Evolutionary conservation across 2,113 vertebrate species (phyloP).

Genomic region (Mustela nigripes): DNA sequence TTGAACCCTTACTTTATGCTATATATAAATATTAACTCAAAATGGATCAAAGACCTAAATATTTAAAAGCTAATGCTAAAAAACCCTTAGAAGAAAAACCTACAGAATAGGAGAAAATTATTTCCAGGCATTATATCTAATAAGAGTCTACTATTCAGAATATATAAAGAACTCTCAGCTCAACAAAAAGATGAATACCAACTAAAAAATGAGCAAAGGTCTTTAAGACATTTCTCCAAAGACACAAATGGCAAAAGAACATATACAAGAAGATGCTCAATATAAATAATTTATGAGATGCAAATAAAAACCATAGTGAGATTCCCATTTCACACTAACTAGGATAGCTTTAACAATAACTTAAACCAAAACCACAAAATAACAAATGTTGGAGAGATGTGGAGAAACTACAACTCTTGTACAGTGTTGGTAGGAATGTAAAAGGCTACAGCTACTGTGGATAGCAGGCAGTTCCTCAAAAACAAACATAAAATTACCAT

Average conservation of each 20-base stretch:
- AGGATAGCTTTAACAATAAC: not conserved
- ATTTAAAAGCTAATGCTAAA: not conserved
- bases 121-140: not conserved
- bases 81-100: not conserved
- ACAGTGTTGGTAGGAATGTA: not conserved
- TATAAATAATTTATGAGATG: not conserved
- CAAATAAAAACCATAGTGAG: not conserved
- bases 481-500: not conserved
- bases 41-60: not conserved
- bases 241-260: not conserved
- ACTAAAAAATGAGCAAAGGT: slow-evolving; percentile 27
- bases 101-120: not conserved
- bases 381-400: not conserved
- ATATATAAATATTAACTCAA: not conserved
- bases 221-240: not conserved
- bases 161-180: not conserved
- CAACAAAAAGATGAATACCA: slow-evolving; percentile 9
- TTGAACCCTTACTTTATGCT: not conserved
- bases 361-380: not conserved
- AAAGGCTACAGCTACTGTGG: not conserved
- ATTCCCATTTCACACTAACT: not conserved
- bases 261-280: not conserved
- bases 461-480: not conserved
- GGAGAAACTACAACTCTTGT: not conserved
- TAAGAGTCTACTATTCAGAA: not conserved